phyloP scores from a whole-genome alignment of 1,140 invertebrate species.

The Liolophura sinensis region DNA sequence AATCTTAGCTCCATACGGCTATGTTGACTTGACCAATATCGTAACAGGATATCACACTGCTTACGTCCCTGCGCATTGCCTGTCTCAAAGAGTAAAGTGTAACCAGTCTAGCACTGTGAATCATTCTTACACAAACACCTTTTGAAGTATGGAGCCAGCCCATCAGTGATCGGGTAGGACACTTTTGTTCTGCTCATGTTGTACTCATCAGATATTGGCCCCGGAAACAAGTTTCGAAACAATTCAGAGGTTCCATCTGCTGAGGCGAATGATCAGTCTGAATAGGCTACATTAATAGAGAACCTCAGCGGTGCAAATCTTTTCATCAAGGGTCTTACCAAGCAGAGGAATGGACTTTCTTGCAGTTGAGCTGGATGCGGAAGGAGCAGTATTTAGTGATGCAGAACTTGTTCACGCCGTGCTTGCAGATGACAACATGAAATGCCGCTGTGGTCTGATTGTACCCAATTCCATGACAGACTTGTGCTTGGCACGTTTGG shows the following conservation, averaged over 20 bases:
- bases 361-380: no score
- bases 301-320: no score
- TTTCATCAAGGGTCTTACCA: no score
- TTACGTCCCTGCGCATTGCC: constrained; percentile 9
- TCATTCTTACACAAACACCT: constrained; percentile 13
- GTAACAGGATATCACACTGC: constrained; percentile 18
- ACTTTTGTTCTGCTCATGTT: constrained; percentile 19
- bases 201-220: constrained; percentile 10
- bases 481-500: no score
- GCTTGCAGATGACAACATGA: no score
- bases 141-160: constrained; percentile 18
- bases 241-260: constrained; percentile 14
- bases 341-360: no score
- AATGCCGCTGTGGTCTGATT: no score
- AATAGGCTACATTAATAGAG: constrained; percentile 16
- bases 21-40: constrained; percentile 14
- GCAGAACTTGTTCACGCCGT: no score
- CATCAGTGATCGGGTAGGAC: constrained; percentile 25
- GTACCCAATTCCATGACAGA: no score
- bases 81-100: constrained; percentile 13
- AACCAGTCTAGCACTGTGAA: constrained; percentile 5
- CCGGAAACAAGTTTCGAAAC: constrained; percentile 18
- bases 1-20: constrained; percentile 6
- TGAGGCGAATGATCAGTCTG: constrained; percentile 9
- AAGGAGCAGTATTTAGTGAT: no score